Conservation (phyloP, 2,797 vertebrate species). For the Cynopterus sphinx region DNA sequence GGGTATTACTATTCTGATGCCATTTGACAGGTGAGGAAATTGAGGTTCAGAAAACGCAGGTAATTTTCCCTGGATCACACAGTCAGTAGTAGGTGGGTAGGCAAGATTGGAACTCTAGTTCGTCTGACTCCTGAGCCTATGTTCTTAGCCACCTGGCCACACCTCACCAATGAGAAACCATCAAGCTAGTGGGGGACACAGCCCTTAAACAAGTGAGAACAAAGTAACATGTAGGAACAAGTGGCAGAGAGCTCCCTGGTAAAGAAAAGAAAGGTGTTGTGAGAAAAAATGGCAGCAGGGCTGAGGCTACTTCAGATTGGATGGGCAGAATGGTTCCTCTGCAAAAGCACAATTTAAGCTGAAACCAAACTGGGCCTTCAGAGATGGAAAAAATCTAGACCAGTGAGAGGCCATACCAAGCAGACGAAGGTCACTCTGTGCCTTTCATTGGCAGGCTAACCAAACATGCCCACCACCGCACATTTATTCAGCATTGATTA, state of each 20-base stretch:
- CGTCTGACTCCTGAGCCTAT: fast-evolving
- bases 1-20: not conserved
- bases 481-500: not conserved
- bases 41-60: not conserved
- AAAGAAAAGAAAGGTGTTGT: not conserved
- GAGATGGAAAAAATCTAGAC: not conserved
- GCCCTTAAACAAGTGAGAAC: not conserved
- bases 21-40: not conserved
- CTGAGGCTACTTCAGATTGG: fast-evolving
- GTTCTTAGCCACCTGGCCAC: not conserved
- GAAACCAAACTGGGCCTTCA: not conserved
- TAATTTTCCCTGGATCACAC: not conserved
- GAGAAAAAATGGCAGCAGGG: not conserved
- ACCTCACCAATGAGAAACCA: not conserved
- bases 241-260: fast-evolving
- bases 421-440: not conserved
- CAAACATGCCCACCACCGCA: not conserved
- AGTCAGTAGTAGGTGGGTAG: too few relatives aligned
- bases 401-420: not conserved
- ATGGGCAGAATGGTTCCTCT: fast-evolving
- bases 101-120: not conserved
- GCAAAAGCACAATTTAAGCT: not conserved
- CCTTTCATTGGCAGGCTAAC: not conserved
- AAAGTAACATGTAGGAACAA: fast-evolving
- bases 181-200: not conserved